phyloP scores from a whole-genome alignment of 2,797 vertebrate genomes.

The Okamejei kenojei region DNA sequence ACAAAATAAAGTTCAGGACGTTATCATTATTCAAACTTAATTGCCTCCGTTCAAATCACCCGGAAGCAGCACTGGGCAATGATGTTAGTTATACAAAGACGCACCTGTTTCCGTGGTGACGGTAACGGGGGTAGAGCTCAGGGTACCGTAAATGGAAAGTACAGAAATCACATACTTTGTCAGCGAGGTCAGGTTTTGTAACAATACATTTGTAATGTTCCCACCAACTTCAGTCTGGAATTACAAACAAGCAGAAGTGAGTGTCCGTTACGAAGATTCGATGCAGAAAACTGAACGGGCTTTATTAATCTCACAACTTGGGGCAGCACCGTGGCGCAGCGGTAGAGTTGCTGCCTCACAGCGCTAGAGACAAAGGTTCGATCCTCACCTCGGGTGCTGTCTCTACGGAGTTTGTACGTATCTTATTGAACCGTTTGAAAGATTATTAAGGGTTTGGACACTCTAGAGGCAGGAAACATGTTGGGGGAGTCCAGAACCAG shows the following conservation, averaged over 20 bases:
- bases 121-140: conserved; percentile 63
- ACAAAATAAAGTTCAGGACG: background rate
- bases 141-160: conserved; percentile 64
- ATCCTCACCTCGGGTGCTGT: too few species aligned
- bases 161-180: conserved; percentile 76
- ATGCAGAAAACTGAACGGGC: too few species aligned
- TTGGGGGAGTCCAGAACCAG: too few species aligned
- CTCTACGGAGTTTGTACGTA: too few species aligned
- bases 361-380: too few species aligned
- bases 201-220: conserved; percentile 48
- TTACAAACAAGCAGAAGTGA: background rate
- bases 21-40: background rate
- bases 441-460: too few species aligned
- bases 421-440: too few species aligned
- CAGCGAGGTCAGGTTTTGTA: conserved; percentile 75
- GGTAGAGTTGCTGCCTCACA: too few species aligned
- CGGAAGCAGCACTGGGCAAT: background rate
- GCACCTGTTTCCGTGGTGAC: conserved; percentile 80
- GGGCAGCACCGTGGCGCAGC: too few species aligned
- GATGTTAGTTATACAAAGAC: conserved; percentile 43
- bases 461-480: too few species aligned
- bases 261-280: background rate
- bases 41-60: background rate
- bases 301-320: too few species aligned
- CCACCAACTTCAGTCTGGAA: conserved; percentile 17